Conservation (phyloP, 2,888 invertebrate genomes). For the Choristoneura rosaceana region DNA sequence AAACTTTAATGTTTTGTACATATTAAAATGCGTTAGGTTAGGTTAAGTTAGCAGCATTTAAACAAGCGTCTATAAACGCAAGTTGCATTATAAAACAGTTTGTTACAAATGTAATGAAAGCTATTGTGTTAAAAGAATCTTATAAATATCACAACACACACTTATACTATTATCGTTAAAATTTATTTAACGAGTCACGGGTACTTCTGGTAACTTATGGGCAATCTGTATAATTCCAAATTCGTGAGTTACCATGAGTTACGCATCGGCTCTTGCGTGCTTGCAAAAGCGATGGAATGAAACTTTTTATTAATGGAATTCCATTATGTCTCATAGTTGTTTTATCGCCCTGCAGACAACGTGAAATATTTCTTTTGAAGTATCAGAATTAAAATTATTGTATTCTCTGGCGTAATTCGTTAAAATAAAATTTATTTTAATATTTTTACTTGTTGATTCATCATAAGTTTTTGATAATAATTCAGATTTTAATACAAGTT, state of each 20-base stretch:
- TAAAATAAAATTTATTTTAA: background rate
- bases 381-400: background rate
- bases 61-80: too few relatives aligned
- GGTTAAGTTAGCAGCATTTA: too few relatives aligned
- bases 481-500: too few relatives aligned
- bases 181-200: conserved; percentile 27
- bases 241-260: conserved; percentile 33
- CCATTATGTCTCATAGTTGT: conserved; percentile 14
- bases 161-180: conserved; percentile 16
- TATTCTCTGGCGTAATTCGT: too few relatives aligned
- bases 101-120: background rate
- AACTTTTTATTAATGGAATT: conserved; percentile 22
- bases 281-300: conserved; percentile 23
- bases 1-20: too few relatives aligned
- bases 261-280: conserved; percentile 6
- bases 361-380: conserved; percentile 2
- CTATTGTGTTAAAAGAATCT: conserved; percentile 10
- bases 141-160: background rate
- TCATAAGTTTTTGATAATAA: too few relatives aligned
- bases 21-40: too few relatives aligned
- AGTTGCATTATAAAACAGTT: background rate
- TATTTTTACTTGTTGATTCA: too few relatives aligned
- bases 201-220: conserved; percentile 15
- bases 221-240: conserved; percentile 16
- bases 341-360: conserved; percentile 5